Base-by-base conservation (phyloP, 2,888 invertebrate species). In the Caenorhabditis angaria region DNA sequence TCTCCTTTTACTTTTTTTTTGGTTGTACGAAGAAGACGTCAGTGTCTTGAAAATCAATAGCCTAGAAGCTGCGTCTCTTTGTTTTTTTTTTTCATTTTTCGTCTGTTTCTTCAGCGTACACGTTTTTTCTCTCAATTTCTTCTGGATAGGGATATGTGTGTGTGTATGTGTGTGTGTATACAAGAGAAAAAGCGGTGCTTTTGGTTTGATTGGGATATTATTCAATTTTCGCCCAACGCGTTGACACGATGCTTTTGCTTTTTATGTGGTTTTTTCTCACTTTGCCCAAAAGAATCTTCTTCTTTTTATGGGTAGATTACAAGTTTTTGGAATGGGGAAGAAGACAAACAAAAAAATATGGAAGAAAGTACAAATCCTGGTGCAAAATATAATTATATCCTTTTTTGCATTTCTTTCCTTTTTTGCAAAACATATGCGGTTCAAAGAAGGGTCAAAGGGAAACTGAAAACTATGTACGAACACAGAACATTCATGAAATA, bases 21-120 rank as follows among this genome's bases (percentile, higher is more conserved):
- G 41, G 41, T 41, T 41, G 41, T 41, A 41, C 41, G 41, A 41
- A 41, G 41, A 41, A 41, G 41, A 41, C 41, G 41, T 41, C 41
- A 41, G 41, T 41, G 41, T 41, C 18, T 12, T 41, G 18, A 41
- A 41, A 41, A 41, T 41, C 41, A 14, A 41, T 41, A 10, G 41
- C 41, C 18, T 12, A 14, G 41, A 41, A 41, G 41, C 41, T 41
- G 41, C 41, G 41, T 41, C 41, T 41, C 41, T 18, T 41, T 41
- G 41, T 41, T 41, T 41, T 41, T 6, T 41, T 41, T 41, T n/a
- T n/a, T n/a, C n/a, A n/a, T n/a, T n/a, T n/a, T n/a, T n/a, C n/a
- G n/a, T n/a, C n/a, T 41, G 41, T 41, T 41, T 8, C 41, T 41
- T 10, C 41, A 32, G 10, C 10, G 32, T 18, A 41, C 41, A 41